Conservation (phyloP, 1,140 invertebrate genomes). For the Aplysia californica region DNA sequence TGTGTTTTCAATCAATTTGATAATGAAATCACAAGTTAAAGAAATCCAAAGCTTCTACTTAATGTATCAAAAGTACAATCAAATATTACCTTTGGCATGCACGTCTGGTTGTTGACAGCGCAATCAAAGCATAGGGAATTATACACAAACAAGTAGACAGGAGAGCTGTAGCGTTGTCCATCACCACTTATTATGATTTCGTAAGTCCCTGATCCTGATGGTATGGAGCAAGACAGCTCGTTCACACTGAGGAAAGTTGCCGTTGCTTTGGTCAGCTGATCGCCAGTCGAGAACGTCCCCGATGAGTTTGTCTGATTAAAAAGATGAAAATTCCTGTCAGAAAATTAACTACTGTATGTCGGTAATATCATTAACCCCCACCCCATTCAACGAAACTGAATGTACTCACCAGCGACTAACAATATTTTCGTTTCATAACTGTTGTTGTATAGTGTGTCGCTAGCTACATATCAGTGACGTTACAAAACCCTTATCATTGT, state of each 20-base stretch:
- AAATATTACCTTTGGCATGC: slow-evolving; percentile 46
- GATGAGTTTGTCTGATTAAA: slow-evolving; percentile 39
- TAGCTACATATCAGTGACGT: too few species aligned
- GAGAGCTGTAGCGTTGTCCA: slow-evolving; percentile 23
- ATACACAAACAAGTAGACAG: slow-evolving; percentile 36
- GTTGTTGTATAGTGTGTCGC: too few species aligned
- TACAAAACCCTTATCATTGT: too few species aligned
- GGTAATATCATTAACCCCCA: too few species aligned
- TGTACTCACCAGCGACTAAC: too few species aligned
- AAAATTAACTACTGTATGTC: too few species aligned
- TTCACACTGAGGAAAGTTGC: slow-evolving; percentile 44
- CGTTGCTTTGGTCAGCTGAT: not conserved
- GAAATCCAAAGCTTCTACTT: not conserved
- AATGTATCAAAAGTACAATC: too few species aligned
- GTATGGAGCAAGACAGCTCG: slow-evolving; percentile 39
- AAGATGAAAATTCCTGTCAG: too few species aligned
- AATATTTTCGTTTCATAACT: too few species aligned
- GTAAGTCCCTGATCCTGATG: slow-evolving; percentile 36
- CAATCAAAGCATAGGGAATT: slow-evolving; percentile 49
- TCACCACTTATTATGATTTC: slow-evolving; percentile 39
- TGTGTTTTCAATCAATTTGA: too few species aligned
- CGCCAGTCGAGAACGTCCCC: slow-evolving; percentile 26
- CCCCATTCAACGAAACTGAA: too few species aligned
- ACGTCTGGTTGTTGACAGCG: slow-evolving; percentile 31
- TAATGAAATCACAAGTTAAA: not conserved